phyloP scores from a whole-genome alignment of 35 echinoderm and acorn worm genomes.

The Hemicentrotus pulcherrimus region DNA sequence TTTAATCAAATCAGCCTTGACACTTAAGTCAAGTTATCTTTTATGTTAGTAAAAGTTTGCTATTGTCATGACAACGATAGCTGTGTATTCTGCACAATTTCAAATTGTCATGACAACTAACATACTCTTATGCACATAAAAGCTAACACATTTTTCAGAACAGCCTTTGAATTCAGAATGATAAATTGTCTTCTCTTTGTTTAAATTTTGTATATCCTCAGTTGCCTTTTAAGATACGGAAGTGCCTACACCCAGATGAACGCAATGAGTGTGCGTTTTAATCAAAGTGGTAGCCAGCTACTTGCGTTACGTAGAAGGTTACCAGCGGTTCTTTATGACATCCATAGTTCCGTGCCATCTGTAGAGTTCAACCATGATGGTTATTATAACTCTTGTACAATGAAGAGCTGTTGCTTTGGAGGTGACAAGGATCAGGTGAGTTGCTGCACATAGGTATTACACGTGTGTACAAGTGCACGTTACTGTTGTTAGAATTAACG shows the following conservation, averaged over 20 bases:
- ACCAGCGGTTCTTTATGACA: constrained; percentile 84
- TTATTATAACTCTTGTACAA: constrained; percentile 99
- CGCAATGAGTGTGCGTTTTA: constrained; percentile 98
- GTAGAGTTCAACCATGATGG: constrained; percentile 96
- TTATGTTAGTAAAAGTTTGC: too few relatives aligned
- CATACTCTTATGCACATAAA: too few relatives aligned
- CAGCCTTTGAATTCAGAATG: too few relatives aligned
- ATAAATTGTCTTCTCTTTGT: too few relatives aligned
- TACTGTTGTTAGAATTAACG: too few relatives aligned
- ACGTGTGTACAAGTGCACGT: too few relatives aligned
- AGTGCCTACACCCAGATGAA: constrained; percentile 87
- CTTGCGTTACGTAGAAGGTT: constrained; percentile 82
- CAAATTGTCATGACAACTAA: too few relatives aligned
- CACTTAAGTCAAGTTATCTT: too few relatives aligned
- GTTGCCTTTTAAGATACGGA: constrained; percentile 84
- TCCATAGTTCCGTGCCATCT: constrained; percentile 65
- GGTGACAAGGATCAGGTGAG: constrained; percentile 94
- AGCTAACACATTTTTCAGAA: too few relatives aligned
- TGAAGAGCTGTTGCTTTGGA: constrained; percentile 99
- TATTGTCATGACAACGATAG: too few relatives aligned
- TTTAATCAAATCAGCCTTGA: too few relatives aligned
- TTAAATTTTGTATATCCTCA: constrained; percentile 16
- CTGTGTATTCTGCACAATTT: too few relatives aligned
- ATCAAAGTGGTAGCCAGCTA: constrained; percentile 75
- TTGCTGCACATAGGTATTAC: not conserved